A percentile compares a stretch with the other conserved stretches of the same genome.
phyloP scores from a whole-genome alignment of 1,140 invertebrate genomes.

The Pachypeltis micranthus region DNA sequence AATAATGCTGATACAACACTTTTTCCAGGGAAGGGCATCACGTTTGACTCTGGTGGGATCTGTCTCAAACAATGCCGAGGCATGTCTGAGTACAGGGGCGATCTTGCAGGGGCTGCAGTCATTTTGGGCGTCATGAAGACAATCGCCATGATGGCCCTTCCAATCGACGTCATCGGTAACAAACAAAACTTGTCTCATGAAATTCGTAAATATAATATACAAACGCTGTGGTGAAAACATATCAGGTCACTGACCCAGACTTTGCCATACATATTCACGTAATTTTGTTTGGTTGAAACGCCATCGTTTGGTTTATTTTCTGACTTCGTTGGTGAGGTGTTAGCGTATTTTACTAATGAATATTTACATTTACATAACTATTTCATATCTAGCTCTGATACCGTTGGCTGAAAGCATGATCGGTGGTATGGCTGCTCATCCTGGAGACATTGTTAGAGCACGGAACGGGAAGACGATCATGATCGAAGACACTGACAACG shows the following conservation, averaged over 20 bases:
- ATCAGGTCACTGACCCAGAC: too few relatives aligned
- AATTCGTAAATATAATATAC: too few relatives aligned
- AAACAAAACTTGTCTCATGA: too few relatives aligned
- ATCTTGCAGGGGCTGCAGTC: conserved; percentile 79
- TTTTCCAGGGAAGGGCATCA: conserved; percentile 59
- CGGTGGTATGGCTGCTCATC: conserved; percentile 69
- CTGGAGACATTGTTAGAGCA: conserved; percentile 69
- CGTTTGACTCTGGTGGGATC: conserved; percentile 80
- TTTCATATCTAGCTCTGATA: too few relatives aligned
- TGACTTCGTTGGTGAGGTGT: too few relatives aligned
- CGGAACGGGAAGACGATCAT: conserved; percentile 56
- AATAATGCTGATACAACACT: too few relatives aligned
- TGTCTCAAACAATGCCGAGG: conserved; percentile 58
- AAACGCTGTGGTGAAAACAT: too few relatives aligned
- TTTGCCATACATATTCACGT: too few relatives aligned
- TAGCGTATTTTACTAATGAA: too few relatives aligned
- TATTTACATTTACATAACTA: too few relatives aligned
- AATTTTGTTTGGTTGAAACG: too few relatives aligned
- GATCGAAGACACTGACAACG: conserved; percentile 38
- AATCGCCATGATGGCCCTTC: conserved; percentile 53
- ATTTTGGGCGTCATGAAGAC: conserved; percentile 54
- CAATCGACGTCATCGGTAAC: conserved; percentile 56
- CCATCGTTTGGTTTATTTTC: too few relatives aligned
- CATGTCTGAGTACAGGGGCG: conserved; percentile 74
- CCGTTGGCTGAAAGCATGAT: conserved; percentile 83